Evolutionary conservation across 2,113 vertebrate species (phyloP).

Genomic region (Takifugu bimaculatus): DNA sequence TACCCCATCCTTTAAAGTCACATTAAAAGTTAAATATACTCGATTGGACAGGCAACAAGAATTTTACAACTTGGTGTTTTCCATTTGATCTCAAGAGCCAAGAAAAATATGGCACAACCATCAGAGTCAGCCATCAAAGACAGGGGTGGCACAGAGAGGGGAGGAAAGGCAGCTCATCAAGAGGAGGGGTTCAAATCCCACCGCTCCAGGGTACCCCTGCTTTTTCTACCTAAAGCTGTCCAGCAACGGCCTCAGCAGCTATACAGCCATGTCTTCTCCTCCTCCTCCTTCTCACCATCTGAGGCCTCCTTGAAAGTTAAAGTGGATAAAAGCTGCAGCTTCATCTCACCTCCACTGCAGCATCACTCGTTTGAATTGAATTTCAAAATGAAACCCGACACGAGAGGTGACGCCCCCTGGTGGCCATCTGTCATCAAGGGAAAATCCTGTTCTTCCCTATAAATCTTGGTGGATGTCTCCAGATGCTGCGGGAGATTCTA

Average conservation of each 20-base stretch:
- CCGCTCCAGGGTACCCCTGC: conserved; percentile 77
- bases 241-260: conserved; percentile 72
- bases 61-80: conserved; percentile 80
- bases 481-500: no score
- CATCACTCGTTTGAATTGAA: no score
- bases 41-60: conserved; percentile 65
- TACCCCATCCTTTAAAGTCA: conserved; percentile 69
- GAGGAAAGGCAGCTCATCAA: conserved; percentile 6
- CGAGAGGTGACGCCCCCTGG: no score
- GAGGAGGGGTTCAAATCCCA: conserved; percentile 42
- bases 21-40: conserved; percentile 64
- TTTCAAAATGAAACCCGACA: no score
- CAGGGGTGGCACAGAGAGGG: conserved; percentile 29
- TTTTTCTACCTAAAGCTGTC: conserved; percentile 57
- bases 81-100: conserved; percentile 74
- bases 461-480: no score
- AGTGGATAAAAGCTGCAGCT: no score
- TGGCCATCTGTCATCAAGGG: no score
- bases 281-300: not conserved
- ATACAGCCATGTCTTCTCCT: conserved; percentile 30
- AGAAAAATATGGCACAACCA: conserved; percentile 84
- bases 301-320: not conserved
- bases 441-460: no score
- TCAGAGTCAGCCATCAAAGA: conserved; percentile 79
- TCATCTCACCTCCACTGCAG: no score